These are phyloP conservation scores for Sympetrum striolatum DNA, from an alignment of 2,888 invertebrate species.

Conservation along the genomic window DNA sequence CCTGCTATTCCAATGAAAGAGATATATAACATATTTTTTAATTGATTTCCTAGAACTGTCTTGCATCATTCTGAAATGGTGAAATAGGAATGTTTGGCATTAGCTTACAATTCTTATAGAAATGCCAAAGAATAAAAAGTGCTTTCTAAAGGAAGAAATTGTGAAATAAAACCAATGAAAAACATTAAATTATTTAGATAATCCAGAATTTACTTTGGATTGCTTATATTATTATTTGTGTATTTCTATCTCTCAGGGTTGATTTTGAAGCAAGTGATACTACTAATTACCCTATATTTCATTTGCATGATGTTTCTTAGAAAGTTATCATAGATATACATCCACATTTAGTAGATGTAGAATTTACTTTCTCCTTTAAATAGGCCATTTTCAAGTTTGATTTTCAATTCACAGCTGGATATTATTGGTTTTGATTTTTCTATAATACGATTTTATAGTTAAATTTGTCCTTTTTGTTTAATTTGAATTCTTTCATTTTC, in stretches of 20 bases:
- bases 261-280: constrained; percentile 12
- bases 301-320: neutral
- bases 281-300: constrained; percentile 7
- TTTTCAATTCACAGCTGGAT: no score
- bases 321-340: no score
- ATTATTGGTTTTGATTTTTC: no score
- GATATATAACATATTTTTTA: constrained; percentile 30
- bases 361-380: no score
- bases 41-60: constrained; percentile 20
- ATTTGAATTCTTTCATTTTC: no score
- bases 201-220: constrained; percentile 15
- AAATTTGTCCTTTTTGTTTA: no score
- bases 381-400: no score
- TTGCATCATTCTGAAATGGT: constrained; percentile 24
- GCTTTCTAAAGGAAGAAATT: constrained; percentile 20
- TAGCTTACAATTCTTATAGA: constrained; percentile 34
- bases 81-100: constrained; percentile 32
- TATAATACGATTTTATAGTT: no score
- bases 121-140: constrained; percentile 28
- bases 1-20: constrained; percentile 36
- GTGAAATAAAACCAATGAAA: constrained; percentile 9
- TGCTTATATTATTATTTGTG: constrained; percentile 3
- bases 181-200: constrained; percentile 16
- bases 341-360: no score
- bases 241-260: constrained; percentile 33